Percentiles rank a stretch among this genome's conserved stretches.
These are phyloP conservation scores for Antechinus stuartii DNA, from an alignment of 2,113 vertebrate genomes.

Conservation along the genomic window DNA sequence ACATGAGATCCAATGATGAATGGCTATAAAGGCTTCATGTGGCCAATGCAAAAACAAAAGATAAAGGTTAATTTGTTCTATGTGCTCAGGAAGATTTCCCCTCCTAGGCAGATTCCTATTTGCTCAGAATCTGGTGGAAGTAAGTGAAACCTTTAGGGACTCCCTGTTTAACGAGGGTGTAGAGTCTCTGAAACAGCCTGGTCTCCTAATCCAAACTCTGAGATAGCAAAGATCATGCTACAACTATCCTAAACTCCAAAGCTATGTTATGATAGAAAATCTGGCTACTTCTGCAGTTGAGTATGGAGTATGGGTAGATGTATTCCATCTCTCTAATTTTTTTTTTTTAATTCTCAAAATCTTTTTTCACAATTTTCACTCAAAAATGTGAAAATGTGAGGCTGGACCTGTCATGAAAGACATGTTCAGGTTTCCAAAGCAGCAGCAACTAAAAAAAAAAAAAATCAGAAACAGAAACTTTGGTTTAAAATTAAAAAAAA, in stretches of 20 bases:
- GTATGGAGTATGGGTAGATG: conserved; percentile 50
- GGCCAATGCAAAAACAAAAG: conserved; percentile 2
- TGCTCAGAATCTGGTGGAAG: conserved; percentile 62
- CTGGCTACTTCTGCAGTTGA: conserved; percentile 38
- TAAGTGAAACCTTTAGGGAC: conserved; percentile 9
- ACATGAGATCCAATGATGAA: conserved; percentile 53
- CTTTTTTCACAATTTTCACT: conserved; percentile 60
- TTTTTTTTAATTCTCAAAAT: conserved; percentile 44
- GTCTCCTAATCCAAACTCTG: conserved; percentile 42
- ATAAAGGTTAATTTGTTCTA: conserved; percentile 59
- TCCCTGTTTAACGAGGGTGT: background rate
- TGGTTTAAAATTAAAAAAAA: conserved; percentile 83
- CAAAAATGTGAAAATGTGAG: conserved; percentile 11
- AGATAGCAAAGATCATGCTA: conserved; percentile 21
- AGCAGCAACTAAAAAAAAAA: conserved; percentile 79
- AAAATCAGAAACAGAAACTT: conserved; percentile 80
- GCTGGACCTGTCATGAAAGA: conserved; percentile 61
- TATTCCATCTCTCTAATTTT: conserved; percentile 58
- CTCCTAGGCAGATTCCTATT: conserved; percentile 43
- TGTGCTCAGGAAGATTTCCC: conserved; percentile 51
- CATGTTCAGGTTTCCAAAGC: conserved; percentile 73
- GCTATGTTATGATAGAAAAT: conserved; percentile 12
- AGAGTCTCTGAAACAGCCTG: conserved; percentile 34
- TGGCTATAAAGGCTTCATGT: conserved; percentile 44
- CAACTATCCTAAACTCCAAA: conserved; percentile 50